Conservation (phyloP, 2,888 invertebrate genomes). For the Andrena chrysosceles region DNA sequence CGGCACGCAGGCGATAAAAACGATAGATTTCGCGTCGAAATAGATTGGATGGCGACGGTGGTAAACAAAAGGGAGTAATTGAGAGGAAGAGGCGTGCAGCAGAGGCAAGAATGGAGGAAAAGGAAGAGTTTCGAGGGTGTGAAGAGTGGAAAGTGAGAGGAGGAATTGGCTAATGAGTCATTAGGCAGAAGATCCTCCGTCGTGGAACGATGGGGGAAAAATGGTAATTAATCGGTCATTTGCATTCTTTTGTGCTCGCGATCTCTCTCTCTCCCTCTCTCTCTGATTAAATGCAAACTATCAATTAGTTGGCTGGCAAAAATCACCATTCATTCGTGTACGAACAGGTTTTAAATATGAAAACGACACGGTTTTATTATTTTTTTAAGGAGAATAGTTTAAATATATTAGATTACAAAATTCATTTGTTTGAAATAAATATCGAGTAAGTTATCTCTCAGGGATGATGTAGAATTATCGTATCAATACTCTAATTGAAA, state of each 20-base stretch:
- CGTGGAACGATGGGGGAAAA: constrained; percentile 4
- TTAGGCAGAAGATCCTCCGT: constrained; percentile 5
- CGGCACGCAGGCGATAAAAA: not conserved
- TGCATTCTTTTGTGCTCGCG: constrained; percentile 38
- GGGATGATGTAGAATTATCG: too few species aligned
- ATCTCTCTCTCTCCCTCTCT: not conserved
- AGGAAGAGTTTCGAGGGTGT: not conserved
- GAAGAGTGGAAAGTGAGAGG: not conserved
- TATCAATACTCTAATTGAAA: too few species aligned
- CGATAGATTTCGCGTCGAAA: not conserved
- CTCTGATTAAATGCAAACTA: constrained; percentile 17
- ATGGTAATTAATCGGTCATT: constrained; percentile 43
- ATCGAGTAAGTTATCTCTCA: too few species aligned
- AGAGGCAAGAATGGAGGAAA: not conserved
- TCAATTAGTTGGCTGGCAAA: constrained; percentile 17
- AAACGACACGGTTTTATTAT: too few species aligned
- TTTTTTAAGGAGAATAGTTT: too few species aligned
- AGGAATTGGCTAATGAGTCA: constrained; percentile 32
- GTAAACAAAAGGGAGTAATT: constrained; percentile 4
- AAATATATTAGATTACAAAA: too few species aligned
- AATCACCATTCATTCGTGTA: too few species aligned
- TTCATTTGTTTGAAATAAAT: too few species aligned
- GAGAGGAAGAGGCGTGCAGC: not conserved
- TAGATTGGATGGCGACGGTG: not conserved
- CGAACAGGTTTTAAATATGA: too few species aligned